These are phyloP conservation scores for Epiblema foenella DNA, from an alignment of 2,888 invertebrate species.

Conservation along the genomic window DNA sequence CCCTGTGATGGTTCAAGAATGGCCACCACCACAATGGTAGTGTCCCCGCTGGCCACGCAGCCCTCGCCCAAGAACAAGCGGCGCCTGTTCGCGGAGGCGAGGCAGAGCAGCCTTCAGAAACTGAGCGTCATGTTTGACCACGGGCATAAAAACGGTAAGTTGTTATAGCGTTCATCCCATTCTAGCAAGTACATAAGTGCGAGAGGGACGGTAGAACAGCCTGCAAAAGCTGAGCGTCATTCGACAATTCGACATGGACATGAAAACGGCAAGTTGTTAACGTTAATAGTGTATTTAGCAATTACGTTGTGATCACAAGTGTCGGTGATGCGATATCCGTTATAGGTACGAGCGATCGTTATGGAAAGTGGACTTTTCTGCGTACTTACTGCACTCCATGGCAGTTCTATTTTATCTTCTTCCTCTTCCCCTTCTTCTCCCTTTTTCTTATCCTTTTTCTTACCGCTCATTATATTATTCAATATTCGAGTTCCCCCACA, in stretches of 20 bases:
- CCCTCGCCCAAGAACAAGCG: conserved; percentile 76
- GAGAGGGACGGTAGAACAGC: conserved; percentile 58
- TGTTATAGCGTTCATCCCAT: too few relatives aligned
- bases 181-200: too few relatives aligned
- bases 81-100: conserved; percentile 76
- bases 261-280: not conserved
- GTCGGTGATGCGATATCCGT: too few relatives aligned
- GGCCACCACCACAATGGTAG: conserved; percentile 76
- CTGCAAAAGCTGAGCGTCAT: conserved; percentile 60
- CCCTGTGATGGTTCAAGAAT: conserved; percentile 57
- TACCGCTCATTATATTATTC: conserved; percentile 8
- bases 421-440: not conserved
- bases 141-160: conserved; percentile 58
- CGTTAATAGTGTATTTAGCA: too few relatives aligned
- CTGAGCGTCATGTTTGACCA: conserved; percentile 80
- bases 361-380: too few relatives aligned
- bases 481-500: not conserved
- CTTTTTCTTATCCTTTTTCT: not conserved
- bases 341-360: too few relatives aligned
- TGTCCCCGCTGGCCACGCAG: conserved; percentile 74
- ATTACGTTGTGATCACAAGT: too few relatives aligned
- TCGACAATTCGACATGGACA: not conserved
- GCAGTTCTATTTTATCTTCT: conserved; percentile 8
- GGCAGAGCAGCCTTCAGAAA: conserved; percentile 77
- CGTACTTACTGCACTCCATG: conserved; percentile 19